Conservation (phyloP, 2,113 vertebrate species). For the Syngnathoides biaculeatus region DNA sequence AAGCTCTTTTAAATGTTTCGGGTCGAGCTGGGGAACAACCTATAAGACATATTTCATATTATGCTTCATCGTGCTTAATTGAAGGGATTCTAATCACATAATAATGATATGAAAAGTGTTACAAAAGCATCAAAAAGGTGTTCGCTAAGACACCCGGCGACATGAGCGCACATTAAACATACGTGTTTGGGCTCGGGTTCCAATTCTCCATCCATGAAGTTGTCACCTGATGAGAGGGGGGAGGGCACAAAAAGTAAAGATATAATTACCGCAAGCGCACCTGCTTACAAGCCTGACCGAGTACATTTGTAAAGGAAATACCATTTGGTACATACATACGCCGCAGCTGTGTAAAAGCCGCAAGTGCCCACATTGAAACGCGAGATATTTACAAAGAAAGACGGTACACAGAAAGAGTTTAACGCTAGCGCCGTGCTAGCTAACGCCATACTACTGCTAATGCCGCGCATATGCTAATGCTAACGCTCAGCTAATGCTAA, state of each 20-base stretch:
- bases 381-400: no score
- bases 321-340: no score
- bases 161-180: background rate
- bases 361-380: no score
- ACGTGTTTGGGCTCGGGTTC: background rate
- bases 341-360: no score
- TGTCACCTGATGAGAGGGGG: background rate
- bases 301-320: no score
- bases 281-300: no score
- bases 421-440: no score
- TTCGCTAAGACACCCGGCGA: background rate
- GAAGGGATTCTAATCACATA: background rate
- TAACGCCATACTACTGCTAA: no score
- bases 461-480: no score
- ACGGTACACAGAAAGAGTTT: no score
- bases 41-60: slow-evolving; percentile 24
- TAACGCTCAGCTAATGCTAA: no score
- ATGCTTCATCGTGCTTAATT: background rate
- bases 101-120: background rate
- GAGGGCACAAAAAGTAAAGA: background rate
- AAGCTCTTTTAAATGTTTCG: background rate
- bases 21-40: slow-evolving; percentile 15
- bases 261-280: no score
- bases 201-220: background rate
- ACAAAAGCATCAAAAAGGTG: background rate